phyloP scores from a whole-genome alignment of 2,797 vertebrate genomes.

The Chromobotia macracanthus region DNA sequence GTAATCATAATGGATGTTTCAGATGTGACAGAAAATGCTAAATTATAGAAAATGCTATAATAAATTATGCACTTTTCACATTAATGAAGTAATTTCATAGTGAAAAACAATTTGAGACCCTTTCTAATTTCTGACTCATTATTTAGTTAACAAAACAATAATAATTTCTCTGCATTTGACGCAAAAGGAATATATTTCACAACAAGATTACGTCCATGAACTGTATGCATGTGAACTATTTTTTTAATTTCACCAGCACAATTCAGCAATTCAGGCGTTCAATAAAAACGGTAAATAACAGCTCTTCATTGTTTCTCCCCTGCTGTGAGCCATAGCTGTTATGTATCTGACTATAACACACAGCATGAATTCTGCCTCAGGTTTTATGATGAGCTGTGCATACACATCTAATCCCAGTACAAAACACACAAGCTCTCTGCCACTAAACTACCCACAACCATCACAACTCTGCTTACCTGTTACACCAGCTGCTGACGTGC shows the following conservation, averaged over 20 bases:
- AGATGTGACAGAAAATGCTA: background rate
- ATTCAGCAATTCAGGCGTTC: background rate
- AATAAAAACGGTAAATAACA: background rate
- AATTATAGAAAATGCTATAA: background rate
- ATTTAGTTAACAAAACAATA: too few species aligned
- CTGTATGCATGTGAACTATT: background rate
- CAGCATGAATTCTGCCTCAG: background rate
- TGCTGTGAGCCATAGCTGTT: background rate
- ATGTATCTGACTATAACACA: background rate
- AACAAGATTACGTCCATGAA: background rate
- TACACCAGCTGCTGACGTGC: constrained; percentile 69
- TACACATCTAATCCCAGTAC: background rate
- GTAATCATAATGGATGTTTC: constrained; percentile 1
- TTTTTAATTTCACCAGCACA: background rate
- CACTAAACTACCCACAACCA: background rate
- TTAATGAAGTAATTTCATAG: background rate
- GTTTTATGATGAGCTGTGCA: background rate
- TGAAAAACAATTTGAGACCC: background rate
- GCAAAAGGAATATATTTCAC: background rate
- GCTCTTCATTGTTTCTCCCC: background rate
- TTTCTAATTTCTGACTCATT: background rate
- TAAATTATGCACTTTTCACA: background rate
- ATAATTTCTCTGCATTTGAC: background rate
- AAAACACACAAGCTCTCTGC: background rate
- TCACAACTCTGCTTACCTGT: constrained; percentile 69